Conservation (phyloP, 2,888 invertebrate genomes). For the Epiblema foenella region DNA sequence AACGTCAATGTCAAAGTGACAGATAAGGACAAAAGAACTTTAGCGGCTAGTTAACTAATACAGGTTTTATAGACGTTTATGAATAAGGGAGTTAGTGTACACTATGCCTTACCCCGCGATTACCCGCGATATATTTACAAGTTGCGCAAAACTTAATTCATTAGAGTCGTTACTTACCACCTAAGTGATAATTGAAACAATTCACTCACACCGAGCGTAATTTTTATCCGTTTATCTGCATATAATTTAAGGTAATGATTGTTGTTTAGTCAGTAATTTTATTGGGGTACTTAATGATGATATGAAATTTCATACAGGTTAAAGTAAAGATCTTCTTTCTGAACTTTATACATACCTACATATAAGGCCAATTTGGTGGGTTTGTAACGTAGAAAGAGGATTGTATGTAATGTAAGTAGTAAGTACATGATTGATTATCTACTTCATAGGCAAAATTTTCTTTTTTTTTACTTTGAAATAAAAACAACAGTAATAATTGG, state of each 20-base stretch:
- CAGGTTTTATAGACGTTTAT: no score
- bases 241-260: conserved; percentile 24
- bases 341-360: neutral
- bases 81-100: neutral
- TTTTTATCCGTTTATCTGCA: conserved; percentile 18
- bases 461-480: no score
- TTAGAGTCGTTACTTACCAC: conserved; percentile 17
- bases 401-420: no score
- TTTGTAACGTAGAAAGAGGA: no score
- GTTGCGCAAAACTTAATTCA: conserved; percentile 37
- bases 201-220: conserved; percentile 28
- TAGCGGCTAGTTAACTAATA: no score
- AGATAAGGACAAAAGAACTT: no score
- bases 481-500: no score
- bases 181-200: conserved; percentile 40
- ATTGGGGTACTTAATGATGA: conserved; percentile 15
- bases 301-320: neutral
- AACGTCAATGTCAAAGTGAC: no score
- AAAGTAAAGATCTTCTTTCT: neutral
- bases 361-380: no score
- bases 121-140: neutral
- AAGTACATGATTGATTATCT: no score
- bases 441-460: no score
- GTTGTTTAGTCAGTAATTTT: conserved; percentile 31
- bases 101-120: neutral